Base-by-base conservation (phyloP, 1,140 invertebrate genomes). In the Orius insidiosus region DNA sequence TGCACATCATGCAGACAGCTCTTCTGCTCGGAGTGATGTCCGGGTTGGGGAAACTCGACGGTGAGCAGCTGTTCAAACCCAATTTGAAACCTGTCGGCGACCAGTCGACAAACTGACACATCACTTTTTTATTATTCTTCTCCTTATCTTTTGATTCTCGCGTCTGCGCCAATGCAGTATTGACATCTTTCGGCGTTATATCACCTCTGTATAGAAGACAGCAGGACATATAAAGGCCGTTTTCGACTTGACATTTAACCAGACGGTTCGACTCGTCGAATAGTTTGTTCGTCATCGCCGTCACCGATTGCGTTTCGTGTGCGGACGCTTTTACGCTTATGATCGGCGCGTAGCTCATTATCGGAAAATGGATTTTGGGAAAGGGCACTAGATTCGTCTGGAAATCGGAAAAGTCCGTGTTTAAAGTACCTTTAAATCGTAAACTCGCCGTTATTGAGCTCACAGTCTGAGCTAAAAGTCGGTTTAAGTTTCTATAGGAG, bases 1-100 rank as follows among this genome's bases (percentile, higher is more conserved):
- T 85, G 55, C 76, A 79, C 66, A 85, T 70, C 78, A 84, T 84
- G 69, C 69, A 85, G 48, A 66, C 78, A 57, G 71, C 80, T 9
- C 52, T 45, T 24, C 24, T 3, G 24, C 24, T 24, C 3, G 24
- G 24, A 3, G 24, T 24, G 24, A 24, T 24, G 7, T 24, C 24
- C 3, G 24, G 24, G 7, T 24, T 24, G 3, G 24, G 24, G 7
- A 24, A 24, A 24, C 24, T 24, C 3, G 3, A 4, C 24, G 24
- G 24, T 3, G 24, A 3, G 24, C 24, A 24, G 24, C 24, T 24
- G 24, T 24, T 24, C 24, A 24, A 7, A 7, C 24, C 24, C 3
- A 24, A 7, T 24, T 24, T 24, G 24, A 24, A 24, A 3, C 38
- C 69, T 42, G 71, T 72, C 19, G 69, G 70, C 53, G 68, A 73